These are phyloP conservation scores for Pseudomyrmex dendroicus DNA, from an alignment of 1,140 invertebrate species.

Conservation along the genomic window DNA sequence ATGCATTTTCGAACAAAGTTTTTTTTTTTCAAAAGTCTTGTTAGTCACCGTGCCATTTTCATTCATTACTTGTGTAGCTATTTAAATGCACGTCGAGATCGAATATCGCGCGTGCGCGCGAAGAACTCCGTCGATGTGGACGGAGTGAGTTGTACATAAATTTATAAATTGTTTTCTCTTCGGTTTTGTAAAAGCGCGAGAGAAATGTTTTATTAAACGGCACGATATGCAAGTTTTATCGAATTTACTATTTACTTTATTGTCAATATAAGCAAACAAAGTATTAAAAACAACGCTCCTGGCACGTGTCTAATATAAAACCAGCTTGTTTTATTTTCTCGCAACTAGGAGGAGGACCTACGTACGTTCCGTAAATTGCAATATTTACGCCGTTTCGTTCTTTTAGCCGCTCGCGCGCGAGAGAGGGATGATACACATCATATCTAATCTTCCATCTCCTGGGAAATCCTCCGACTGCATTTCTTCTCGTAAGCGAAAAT, in stretches of 20 bases:
- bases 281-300: background rate
- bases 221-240: background rate
- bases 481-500: constrained; percentile 46
- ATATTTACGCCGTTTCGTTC: background rate
- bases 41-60: constrained; percentile 17
- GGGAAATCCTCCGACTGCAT: constrained; percentile 27
- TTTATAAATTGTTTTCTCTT: background rate
- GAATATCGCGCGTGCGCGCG: background rate
- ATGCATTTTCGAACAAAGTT: constrained; percentile 8
- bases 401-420: background rate
- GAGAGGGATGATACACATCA: background rate
- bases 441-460: constrained; percentile 24
- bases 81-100: constrained; percentile 8
- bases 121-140: background rate
- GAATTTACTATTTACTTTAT: background rate
- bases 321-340: background rate
- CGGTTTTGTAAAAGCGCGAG: background rate
- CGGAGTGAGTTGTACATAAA: background rate
- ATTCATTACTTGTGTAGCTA: constrained; percentile 12
- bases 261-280: background rate
- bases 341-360: background rate
- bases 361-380: background rate
- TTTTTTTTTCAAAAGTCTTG: background rate
- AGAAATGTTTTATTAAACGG: background rate
- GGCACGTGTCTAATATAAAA: background rate